phyloP scores from a whole-genome alignment of 2,797 vertebrate genomes.

The Scomberomorus guttatus region DNA sequence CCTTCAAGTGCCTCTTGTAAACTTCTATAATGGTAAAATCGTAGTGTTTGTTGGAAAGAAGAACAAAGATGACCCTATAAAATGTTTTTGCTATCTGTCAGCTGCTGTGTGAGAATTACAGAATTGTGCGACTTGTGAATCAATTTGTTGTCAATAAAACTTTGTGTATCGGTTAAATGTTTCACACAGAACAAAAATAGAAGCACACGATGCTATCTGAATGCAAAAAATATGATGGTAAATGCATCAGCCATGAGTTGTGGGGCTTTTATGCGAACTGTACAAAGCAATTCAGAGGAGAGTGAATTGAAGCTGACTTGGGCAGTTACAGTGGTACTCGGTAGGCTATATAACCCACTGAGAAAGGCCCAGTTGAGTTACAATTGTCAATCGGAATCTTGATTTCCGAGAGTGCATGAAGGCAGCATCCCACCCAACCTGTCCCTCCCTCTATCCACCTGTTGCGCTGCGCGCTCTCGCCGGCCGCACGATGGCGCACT shows the following conservation, averaged over 20 bases:
- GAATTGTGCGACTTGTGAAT: too few species aligned
- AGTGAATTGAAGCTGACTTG: too few species aligned
- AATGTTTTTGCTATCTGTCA: too few species aligned
- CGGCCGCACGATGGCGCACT: conserved; percentile 77
- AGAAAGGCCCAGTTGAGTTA: not conserved
- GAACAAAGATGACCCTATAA: not conserved
- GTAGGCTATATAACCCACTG: not conserved
- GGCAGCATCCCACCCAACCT: conserved; percentile 9
- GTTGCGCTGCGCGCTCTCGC: conserved; percentile 56
- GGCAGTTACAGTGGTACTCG: not conserved
- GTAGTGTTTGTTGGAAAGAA: not conserved
- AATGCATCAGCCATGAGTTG: not conserved
- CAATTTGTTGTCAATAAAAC: not conserved
- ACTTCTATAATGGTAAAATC: not conserved
- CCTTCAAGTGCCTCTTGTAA: not conserved
- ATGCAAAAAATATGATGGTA: not conserved
- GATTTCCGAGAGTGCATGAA: conserved; percentile 1
- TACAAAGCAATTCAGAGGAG: too few species aligned
- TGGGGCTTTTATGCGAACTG: not conserved
- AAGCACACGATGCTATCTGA: not conserved
- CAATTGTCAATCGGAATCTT: not conserved
- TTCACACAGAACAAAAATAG: not conserved
- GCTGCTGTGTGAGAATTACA: not conserved
- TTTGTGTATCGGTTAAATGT: not conserved
- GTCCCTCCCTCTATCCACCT: conserved; percentile 66